Percentiles rank a stretch among this genome's conserved stretches.
phyloP scores from a whole-genome alignment of 1,140 invertebrate species.

The Drosophila ficusphila region DNA sequence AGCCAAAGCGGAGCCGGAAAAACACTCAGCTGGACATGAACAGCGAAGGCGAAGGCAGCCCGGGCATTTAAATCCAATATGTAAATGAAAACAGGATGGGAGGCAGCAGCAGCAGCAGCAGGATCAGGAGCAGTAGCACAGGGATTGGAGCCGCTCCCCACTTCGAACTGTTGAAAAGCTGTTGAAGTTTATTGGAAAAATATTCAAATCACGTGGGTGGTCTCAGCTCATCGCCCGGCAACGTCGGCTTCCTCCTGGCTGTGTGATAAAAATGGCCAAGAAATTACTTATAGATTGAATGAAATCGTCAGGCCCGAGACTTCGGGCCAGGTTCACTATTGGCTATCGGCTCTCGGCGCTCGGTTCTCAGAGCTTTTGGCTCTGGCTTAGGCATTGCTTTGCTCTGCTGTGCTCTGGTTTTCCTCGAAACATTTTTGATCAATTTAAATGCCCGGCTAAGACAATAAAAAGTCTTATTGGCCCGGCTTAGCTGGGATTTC shows the following conservation, averaged over 20 bases:
- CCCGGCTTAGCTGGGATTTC: conserved; percentile 58
- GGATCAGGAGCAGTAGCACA: conserved; percentile 25
- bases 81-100: conserved; percentile 63
- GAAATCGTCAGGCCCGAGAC: conserved; percentile 61
- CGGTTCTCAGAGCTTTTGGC: background rate
- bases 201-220: conserved; percentile 83
- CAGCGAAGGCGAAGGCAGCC: conserved; percentile 34
- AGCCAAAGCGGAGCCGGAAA: conserved; percentile 42
- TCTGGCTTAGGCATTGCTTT: conserved; percentile 6
- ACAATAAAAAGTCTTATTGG: conserved; percentile 74
- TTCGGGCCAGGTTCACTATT: conserved; percentile 11
- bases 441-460: conserved; percentile 76
- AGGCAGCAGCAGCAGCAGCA: conserved; percentile 17
- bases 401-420: conserved; percentile 8
- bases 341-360: too few relatives aligned
- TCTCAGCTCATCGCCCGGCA: conserved; percentile 62
- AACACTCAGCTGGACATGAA: conserved; percentile 69
- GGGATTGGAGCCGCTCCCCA: background rate
- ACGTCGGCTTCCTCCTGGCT: conserved; percentile 30
- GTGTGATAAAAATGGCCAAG: conserved; percentile 73
- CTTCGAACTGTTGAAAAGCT: conserved; percentile 74
- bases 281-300: conserved; percentile 82
- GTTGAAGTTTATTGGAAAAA: conserved; percentile 83
- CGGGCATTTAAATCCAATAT: conserved; percentile 80
- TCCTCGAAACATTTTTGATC: conserved; percentile 64